A percentile compares a stretch with the other conserved stretches of the same genome.
Conservation (phyloP, 2,113 vertebrate species). For the Ondatra zibethicus region DNA sequence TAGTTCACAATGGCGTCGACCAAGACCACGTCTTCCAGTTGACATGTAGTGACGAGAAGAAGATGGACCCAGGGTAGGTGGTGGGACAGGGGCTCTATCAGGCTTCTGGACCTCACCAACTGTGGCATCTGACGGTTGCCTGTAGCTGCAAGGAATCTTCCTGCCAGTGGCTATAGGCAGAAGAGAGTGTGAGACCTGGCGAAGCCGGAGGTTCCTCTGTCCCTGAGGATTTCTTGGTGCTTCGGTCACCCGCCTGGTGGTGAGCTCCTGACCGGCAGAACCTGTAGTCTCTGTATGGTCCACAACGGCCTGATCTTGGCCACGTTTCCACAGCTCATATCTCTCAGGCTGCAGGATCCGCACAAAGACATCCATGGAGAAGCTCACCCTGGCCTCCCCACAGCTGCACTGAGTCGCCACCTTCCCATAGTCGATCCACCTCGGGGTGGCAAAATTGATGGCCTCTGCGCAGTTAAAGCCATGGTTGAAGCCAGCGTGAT, state of each 20-base stretch:
- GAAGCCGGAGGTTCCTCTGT: not conserved
- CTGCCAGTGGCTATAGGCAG: not conserved
- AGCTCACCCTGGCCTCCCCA: constrained; percentile 64
- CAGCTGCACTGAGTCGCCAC: constrained; percentile 72
- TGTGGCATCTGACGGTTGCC: too few relatives aligned
- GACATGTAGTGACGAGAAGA: not conserved
- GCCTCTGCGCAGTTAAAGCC: constrained; percentile 76
- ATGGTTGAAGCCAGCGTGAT: constrained; percentile 76
- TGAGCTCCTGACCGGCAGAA: accelerated
- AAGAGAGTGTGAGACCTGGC: not conserved
- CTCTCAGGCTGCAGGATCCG: constrained; percentile 71
- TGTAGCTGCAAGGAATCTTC: too few relatives aligned
- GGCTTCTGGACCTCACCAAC: not conserved
- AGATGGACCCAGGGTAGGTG: not conserved
- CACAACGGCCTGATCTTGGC: not conserved
- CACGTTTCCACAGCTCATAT: constrained; percentile 65
- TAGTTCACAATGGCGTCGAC: not conserved
- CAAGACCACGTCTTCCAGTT: not conserved
- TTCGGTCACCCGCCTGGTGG: not conserved
- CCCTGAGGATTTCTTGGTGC: not conserved
- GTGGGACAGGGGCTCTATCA: not conserved
- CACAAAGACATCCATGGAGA: constrained; percentile 72
- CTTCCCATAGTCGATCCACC: constrained; percentile 73
- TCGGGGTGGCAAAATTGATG: constrained; percentile 74
- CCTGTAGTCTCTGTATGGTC: not conserved